Evolutionary conservation across 2,888 invertebrate species (phyloP).

Genomic region (Hydroisotoma schaefferi): DNA sequence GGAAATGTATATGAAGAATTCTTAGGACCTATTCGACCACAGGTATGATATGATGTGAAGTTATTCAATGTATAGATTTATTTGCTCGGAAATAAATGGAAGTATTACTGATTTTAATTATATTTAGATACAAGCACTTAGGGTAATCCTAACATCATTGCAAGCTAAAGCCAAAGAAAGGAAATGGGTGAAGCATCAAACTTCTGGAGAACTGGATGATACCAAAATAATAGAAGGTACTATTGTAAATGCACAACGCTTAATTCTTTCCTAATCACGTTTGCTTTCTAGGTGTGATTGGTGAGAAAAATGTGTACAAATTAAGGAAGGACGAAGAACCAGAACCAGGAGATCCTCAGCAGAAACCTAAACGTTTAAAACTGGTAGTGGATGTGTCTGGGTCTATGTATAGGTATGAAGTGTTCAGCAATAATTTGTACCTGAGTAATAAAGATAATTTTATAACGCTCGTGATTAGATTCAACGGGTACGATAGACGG

Average conservation of each 20-base stretch:
- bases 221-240: constrained; percentile 89
- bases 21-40: constrained; percentile 69
- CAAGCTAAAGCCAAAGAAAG: constrained; percentile 92
- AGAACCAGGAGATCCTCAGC: constrained; percentile 79
- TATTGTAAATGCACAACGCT: no score
- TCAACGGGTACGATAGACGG: constrained; percentile 91
- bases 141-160: constrained; percentile 77
- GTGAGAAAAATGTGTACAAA: constrained; percentile 87
- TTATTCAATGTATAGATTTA: constrained; percentile 5
- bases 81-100: background rate
- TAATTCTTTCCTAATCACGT: constrained; percentile 11
- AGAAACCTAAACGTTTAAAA: constrained; percentile 80
- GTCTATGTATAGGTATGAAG: constrained; percentile 79
- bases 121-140: constrained; percentile 64
- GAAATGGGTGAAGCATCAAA: constrained; percentile 90
- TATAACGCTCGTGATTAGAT: constrained; percentile 57
- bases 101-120: constrained; percentile 3
- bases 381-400: constrained; percentile 91
- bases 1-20: constrained; percentile 81
- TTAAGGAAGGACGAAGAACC: constrained; percentile 80
- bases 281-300: constrained; percentile 72
- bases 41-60: constrained; percentile 55
- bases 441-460: background rate
- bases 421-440: background rate
- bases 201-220: constrained; percentile 92